Evolutionary conservation across 1,140 invertebrate genomes (phyloP).

Genomic region (Drosophila gunungcola): DNA sequence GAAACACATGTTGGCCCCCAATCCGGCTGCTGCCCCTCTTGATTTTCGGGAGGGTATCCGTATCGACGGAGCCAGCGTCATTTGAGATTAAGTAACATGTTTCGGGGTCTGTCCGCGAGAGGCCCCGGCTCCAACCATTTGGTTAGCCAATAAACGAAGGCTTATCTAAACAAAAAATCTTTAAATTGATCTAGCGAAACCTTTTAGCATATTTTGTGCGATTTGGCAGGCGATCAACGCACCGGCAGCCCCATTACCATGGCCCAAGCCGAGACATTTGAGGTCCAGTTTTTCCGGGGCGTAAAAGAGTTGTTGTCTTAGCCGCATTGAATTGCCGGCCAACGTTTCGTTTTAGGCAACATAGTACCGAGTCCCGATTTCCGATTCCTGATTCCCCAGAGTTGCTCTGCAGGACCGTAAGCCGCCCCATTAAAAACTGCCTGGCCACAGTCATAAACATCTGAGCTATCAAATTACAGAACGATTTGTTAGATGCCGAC

Average conservation of each 20-base stretch:
- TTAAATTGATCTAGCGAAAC: constrained; percentile 83
- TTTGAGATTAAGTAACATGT: constrained; percentile 79
- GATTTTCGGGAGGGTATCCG: constrained; percentile 44
- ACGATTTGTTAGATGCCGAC: constrained; percentile 82
- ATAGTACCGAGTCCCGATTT: constrained; percentile 22
- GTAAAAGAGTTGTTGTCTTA: constrained; percentile 50
- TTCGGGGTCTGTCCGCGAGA: constrained; percentile 28
- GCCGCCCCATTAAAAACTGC: constrained; percentile 77
- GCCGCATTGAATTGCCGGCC: constrained; percentile 23
- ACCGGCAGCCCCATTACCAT: constrained; percentile 37
- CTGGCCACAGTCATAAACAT: constrained; percentile 79
- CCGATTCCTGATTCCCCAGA: neutral
- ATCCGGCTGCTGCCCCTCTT: constrained; percentile 51
- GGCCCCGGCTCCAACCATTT: constrained; percentile 38
- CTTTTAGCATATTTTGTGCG: constrained; percentile 83
- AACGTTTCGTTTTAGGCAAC: constrained; percentile 42
- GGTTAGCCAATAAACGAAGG: constrained; percentile 77
- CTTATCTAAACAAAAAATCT: constrained; percentile 83
- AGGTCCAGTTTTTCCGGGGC: constrained; percentile 55
- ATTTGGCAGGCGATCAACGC: constrained; percentile 73
- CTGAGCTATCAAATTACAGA: constrained; percentile 83
- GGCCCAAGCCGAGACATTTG: constrained; percentile 22
- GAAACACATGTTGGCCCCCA: constrained; percentile 77
- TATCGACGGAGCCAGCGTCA: constrained; percentile 65
- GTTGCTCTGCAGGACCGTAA: constrained; percentile 31